phyloP scores from a whole-genome alignment of 2,113 vertebrate species.

The Gorsachius goisagi region DNA sequence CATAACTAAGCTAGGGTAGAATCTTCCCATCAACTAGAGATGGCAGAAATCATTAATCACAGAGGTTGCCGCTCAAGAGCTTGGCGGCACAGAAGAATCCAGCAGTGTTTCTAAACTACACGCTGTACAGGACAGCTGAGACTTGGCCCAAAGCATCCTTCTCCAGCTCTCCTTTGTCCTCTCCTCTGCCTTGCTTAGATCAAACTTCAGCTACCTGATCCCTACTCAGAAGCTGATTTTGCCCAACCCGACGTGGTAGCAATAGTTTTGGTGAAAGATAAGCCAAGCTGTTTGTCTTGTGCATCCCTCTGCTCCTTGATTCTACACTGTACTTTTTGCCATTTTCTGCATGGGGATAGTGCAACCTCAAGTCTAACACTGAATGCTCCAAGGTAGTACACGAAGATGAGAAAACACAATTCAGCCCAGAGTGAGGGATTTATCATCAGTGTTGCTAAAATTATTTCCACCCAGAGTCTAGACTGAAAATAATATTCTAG shows the following conservation, averaged over 20 bases:
- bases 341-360: background rate
- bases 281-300: background rate
- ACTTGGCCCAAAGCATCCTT: background rate
- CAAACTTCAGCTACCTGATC: background rate
- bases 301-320: background rate
- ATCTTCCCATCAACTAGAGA: background rate
- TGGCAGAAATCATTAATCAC: background rate
- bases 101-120: background rate
- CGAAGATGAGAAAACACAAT: background rate
- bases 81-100: background rate
- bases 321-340: background rate
- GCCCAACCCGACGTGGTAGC: fast-evolving
- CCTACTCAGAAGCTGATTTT: background rate
- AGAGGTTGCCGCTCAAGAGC: background rate
- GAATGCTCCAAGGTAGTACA: background rate
- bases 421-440: background rate
- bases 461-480: background rate
- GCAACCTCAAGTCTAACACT: background rate
- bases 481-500: background rate
- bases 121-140: background rate
- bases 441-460: background rate
- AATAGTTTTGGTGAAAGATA: background rate
- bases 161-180: background rate
- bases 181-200: background rate
- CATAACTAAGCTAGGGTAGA: background rate